Base-by-base conservation (phyloP, 2,113 vertebrate species). In the Erinaceus europaeus region DNA sequence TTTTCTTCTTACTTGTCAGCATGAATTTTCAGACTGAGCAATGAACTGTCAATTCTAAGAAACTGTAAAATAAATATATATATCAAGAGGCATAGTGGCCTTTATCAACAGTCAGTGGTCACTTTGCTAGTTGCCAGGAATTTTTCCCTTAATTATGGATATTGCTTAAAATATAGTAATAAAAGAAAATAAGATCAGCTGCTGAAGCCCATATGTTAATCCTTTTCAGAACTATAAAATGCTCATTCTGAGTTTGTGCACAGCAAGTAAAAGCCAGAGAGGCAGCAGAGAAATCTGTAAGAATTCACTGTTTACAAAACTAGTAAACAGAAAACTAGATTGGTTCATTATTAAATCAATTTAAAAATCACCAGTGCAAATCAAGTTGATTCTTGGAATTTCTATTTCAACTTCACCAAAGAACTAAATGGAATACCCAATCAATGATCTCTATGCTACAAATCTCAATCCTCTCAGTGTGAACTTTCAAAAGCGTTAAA, bases 121-220 rank as follows among this genome's bases (percentile, higher is more conserved):
- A 65, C n/a, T 53, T 88, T 74, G 6, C 29, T 27, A 48, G 46
- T 34, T 84, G 88, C 79, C 59, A 64, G 62, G 61, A 85, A 55
- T 23, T 29, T 64, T 69, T 76, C 44, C 34, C 57, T 23, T n/a
- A 62, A 87, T 87, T 75, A 38, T 78, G 62, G 55, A 77, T 71
- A 59, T 69, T 42, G 52, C 71, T 65, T 75, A 84, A 86, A 92
- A 95, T 53, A 80, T 4, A 94, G 77, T 75, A 87, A 94, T 80
- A 75, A 80, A 83, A 91, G 86, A 83, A 92, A 91, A 88, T 32
- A 77, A 57, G 89, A 25, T 59, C n/a, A 6, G 73, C 86, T 92
- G 53, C 57, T 12, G 46, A 73, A 83, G 77, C 44, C 91, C 90
- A 90, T 76, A 71, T 90, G 86, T 64, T 78, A 9, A n/a, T 69